Evolutionary conservation across 35 echinoderm and acorn worm species (phyloP).

Genomic region (Amphiura filiformis): DNA sequence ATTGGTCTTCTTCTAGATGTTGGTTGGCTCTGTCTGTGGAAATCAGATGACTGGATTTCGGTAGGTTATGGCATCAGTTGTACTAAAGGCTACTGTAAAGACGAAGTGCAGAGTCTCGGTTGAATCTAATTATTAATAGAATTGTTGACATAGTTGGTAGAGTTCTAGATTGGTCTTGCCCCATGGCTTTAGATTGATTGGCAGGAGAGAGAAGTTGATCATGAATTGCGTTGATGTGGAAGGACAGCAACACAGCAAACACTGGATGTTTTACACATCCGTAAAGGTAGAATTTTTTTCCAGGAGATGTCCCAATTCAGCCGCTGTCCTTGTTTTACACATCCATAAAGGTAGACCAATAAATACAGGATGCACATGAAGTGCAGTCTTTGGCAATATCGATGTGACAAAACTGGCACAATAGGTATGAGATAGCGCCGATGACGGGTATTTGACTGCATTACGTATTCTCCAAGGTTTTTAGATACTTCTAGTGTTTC

Average conservation of each 20-base stretch:
- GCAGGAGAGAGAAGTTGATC: background rate
- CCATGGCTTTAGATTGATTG: background rate
- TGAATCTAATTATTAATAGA: background rate
- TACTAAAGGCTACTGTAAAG: conserved; percentile 3
- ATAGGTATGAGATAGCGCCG: no score
- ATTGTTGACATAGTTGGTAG: conserved; percentile 7
- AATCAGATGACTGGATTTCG: background rate
- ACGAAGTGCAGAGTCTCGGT: background rate
- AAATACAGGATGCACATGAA: no score
- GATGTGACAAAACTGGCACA: no score
- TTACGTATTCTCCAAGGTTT: no score
- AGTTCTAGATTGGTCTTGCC: conserved; percentile 23
- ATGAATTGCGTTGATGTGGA: conserved; percentile 8
- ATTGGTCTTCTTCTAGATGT: background rate
- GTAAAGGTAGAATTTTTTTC: background rate
- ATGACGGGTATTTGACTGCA: no score
- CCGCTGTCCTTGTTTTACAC: no score
- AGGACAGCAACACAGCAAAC: background rate
- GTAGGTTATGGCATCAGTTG: background rate
- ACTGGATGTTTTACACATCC: no score
- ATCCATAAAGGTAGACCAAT: no score
- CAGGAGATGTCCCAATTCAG: background rate
- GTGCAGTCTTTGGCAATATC: no score
- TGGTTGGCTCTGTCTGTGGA: background rate
- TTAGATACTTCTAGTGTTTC: no score